A percentile compares a stretch with the other conserved stretches of the same genome.
Evolutionary conservation across 2,113 vertebrate genomes (phyloP).

Genomic region (Mungos mungo): DNA sequence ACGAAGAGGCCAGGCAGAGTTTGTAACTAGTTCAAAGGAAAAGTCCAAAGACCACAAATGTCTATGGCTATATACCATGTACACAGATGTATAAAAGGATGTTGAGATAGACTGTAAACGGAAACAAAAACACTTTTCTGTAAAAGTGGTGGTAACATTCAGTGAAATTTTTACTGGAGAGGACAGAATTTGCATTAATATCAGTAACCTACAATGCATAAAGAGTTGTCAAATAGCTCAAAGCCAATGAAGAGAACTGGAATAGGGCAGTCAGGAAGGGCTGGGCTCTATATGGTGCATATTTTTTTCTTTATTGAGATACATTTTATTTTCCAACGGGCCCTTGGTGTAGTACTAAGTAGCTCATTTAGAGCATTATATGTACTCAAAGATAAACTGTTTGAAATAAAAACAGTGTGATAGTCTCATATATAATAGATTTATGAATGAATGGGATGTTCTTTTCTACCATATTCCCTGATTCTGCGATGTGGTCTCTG

Average conservation of each 20-base stretch:
- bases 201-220: background rate
- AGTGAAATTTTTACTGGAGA: background rate
- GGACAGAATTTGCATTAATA: background rate
- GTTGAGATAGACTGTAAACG: background rate
- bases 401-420: background rate
- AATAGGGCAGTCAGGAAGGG: background rate
- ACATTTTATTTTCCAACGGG: background rate
- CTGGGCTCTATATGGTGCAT: background rate
- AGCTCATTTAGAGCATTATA: background rate
- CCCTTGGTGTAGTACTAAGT: background rate
- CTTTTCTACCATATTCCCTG: background rate
- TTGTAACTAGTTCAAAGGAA: background rate
- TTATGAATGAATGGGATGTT: background rate
- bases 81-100: background rate
- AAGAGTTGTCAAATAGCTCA: background rate
- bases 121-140: background rate
- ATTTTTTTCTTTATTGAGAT: background rate
- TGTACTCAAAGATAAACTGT: background rate
- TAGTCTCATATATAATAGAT: background rate
- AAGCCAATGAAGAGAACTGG: background rate
- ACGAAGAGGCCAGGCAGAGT: background rate
- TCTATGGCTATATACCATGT: background rate
- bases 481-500: background rate
- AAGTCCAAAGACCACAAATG: background rate
- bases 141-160: background rate